Base-by-base conservation (phyloP, 2,888 invertebrate genomes). In the Drosophila sordidapex region DNA sequence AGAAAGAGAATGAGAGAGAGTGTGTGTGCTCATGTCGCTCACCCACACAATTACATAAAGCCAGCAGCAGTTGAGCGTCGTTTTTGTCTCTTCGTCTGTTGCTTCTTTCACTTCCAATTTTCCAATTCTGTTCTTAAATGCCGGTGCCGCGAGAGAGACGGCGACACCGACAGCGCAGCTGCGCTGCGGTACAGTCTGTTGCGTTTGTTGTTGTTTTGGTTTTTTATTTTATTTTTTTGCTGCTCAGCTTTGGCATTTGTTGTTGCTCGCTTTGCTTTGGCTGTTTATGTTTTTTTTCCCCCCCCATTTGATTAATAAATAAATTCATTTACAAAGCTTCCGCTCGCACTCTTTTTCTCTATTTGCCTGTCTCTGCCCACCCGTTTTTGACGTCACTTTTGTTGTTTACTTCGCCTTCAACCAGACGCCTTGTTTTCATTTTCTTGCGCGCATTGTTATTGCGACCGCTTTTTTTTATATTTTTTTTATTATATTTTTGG, bases 321-420 rank as follows among this genome's bases (percentile, higher is more conserved):
- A 77, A 75, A 88, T 65, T 74, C 54, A 82, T 82, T 82, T 84
- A 69, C 70, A 87, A 81, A 78, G 75, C 76, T 84, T 74, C 81
- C 81, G 81, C 48, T 65, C 73, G 46, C 48, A 40, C 64, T 59
- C 68, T 43, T 40, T 64, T 36, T 53, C 48, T 38, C 57, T 27
- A 63, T 52, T 53, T 31, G 35, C 48, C 52, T 43, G 38, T 61
- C 51, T 27, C 49, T 71, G 54, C 63, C 10, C 72, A 65, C 68
- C 29, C 56, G 68, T 74, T 89, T 83, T 86, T 86, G 90, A 90
- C 87, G 90, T 87, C 90, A 90, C 80, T 87, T 90, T 90, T 90
- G 85, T 89, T 85, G 87, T 87, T 87, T 90, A 90, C 90, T 87
- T 90, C 80, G 60, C 46, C 15, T 8, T 46, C 46, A 64, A 53